Evolutionary conservation across 2,888 invertebrate species (phyloP).

Genomic region (Galerucella nymphaeae): DNA sequence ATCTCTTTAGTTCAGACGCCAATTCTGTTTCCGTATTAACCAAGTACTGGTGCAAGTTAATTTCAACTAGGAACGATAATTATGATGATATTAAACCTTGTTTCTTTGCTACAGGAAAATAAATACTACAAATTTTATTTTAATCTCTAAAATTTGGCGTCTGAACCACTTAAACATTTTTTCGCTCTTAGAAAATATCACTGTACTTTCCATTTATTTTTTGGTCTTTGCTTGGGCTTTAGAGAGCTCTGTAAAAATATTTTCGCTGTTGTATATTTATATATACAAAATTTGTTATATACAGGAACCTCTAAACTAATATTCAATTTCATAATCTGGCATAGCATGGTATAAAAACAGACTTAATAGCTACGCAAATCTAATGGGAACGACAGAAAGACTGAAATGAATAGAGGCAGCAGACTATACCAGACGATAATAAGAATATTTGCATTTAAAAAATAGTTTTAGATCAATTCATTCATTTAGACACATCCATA

Average conservation of each 20-base stretch:
- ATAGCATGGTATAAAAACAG: conserved; percentile 3
- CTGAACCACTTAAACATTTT: conserved; percentile 4
- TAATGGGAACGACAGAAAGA: too few species aligned
- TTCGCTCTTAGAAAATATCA: conserved; percentile 27
- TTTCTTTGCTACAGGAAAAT: too few species aligned
- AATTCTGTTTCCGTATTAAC: neutral
- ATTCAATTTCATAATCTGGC: conserved; percentile 24
- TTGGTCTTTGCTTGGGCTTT: conserved; percentile 27
- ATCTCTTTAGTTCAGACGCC: conserved; percentile 10
- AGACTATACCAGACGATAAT: conserved; percentile 20
- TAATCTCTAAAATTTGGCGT: neutral
- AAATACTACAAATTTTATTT: neutral
- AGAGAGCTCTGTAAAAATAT: conserved; percentile 34
- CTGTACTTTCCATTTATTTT: conserved; percentile 17
- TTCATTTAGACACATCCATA: conserved; percentile 21
- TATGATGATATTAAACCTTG: too few species aligned
- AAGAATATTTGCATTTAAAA: conserved; percentile 21
- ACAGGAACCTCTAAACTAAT: conserved; percentile 39
- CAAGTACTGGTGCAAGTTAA: too few species aligned
- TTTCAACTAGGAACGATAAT: too few species aligned
- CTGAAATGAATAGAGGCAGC: too few species aligned
- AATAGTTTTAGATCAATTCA: conserved; percentile 33
- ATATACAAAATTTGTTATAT: conserved; percentile 48
- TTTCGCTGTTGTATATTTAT: conserved; percentile 25
- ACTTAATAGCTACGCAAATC: too few species aligned